Evolutionary conservation across 2,113 vertebrate species (phyloP).

Genomic region (Microcebus ravelobensis): DNA sequence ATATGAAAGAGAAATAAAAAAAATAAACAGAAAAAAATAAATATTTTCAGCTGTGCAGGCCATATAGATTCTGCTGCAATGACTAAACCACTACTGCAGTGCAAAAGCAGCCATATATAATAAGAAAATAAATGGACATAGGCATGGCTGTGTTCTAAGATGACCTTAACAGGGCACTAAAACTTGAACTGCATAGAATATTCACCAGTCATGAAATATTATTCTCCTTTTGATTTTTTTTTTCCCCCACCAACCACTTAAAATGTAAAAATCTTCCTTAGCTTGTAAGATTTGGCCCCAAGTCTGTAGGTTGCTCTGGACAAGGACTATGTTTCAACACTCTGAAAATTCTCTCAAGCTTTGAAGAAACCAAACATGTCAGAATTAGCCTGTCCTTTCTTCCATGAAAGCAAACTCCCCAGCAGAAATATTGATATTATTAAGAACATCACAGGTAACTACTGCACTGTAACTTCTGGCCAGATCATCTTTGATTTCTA

Average conservation of each 20-base stretch:
- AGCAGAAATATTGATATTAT: not conserved
- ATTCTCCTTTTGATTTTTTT: no score
- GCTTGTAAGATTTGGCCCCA: not conserved
- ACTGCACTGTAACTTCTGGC: not conserved
- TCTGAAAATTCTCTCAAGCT: not conserved
- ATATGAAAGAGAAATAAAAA: no score
- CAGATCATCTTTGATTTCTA: not conserved
- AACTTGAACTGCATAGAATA: not conserved
- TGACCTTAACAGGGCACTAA: not conserved
- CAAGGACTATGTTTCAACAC: not conserved
- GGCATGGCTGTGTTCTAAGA: not conserved
- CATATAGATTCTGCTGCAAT: not conserved
- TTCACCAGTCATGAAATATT: not conserved
- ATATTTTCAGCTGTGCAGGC: not conserved
- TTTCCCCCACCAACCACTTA: not conserved
- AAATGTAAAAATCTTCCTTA: not conserved
- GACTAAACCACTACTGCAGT: not conserved
- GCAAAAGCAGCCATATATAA: not conserved
- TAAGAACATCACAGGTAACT: not conserved
- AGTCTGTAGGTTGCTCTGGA: not conserved
- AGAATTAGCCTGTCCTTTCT: not conserved
- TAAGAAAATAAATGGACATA: not conserved
- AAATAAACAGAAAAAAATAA: not conserved
- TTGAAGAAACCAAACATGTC: not conserved
- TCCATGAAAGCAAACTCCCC: not conserved